Evolutionary conservation across 2,888 invertebrate species (phyloP).

Genomic region (Microdon myrmicae): DNA sequence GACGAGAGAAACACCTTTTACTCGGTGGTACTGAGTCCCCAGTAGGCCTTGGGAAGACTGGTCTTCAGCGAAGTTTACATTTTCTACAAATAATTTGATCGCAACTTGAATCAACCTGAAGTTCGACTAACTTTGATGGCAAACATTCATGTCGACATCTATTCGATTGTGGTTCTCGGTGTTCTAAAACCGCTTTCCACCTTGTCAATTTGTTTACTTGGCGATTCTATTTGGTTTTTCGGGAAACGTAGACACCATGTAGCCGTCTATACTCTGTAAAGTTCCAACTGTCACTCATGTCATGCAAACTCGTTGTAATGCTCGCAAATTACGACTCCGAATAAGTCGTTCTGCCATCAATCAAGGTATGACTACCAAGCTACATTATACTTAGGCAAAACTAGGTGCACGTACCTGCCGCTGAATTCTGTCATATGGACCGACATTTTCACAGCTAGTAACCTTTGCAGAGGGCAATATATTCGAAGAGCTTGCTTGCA

Average conservation of each 20-base stretch:
- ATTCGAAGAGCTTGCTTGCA: slow-evolving; percentile 4
- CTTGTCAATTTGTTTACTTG: not conserved
- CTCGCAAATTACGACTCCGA: slow-evolving; percentile 22
- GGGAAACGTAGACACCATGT: slow-evolving; percentile 17
- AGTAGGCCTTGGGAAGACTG: no score
- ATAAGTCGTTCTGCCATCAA: slow-evolving; percentile 30
- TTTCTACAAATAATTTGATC: slow-evolving; percentile 28
- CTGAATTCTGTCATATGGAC: slow-evolving; percentile 20
- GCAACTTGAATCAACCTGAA: slow-evolving; percentile 8
- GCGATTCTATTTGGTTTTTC: slow-evolving; percentile 27
- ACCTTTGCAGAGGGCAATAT: slow-evolving; percentile 47
- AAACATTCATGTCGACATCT: slow-evolving; percentile 24
- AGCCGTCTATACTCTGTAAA: slow-evolving; percentile 22
- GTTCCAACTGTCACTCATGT: slow-evolving; percentile 32
- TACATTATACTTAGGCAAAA: no score
- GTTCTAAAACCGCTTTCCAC: slow-evolving; percentile 1
- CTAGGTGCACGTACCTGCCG: slow-evolving; percentile 42
- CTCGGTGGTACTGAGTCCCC: no score
- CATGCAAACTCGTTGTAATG: slow-evolving; percentile 31
- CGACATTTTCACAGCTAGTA: slow-evolving; percentile 38
- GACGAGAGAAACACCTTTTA: no score
- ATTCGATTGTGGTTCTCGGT: slow-evolving; percentile 13
- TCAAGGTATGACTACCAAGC: slow-evolving; percentile 32
- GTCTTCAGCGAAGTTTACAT: no score
- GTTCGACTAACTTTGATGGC: slow-evolving; percentile 31